Percentiles rank a stretch among this genome's conserved stretches.
Conservation (phyloP, 2,113 vertebrate species). For the Pterocles orientalis region DNA sequence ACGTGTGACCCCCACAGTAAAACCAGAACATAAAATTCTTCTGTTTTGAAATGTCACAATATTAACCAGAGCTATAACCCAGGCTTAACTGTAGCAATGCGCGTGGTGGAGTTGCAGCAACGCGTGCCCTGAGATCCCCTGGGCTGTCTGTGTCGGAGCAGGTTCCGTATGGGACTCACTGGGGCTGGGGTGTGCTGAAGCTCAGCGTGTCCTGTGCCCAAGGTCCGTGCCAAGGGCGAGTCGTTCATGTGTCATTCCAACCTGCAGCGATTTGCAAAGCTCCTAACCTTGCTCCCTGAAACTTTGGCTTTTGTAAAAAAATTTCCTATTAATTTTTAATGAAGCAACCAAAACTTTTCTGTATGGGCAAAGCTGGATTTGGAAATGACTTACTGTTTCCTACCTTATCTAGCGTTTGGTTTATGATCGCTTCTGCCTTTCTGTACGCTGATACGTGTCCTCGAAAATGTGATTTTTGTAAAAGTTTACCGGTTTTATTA, state of each 20-base stretch:
- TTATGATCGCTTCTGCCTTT: neutral
- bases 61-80: neutral
- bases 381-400: neutral
- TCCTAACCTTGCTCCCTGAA: neutral
- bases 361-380: neutral
- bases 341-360: neutral
- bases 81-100: neutral
- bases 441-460: neutral
- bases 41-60: neutral
- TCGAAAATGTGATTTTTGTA: slow-evolving; percentile 14
- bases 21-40: neutral
- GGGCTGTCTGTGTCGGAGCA: neutral
- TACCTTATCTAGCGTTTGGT: neutral
- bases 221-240: neutral
- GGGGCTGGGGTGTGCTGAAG: neutral
- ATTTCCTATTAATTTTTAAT: neutral
- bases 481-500: slow-evolving; percentile 42
- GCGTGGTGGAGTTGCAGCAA: neutral
- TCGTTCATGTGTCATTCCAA: accelerated
- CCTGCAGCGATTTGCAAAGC: neutral
- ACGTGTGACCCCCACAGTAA: neutral
- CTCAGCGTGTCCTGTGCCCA: neutral
- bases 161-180: neutral
- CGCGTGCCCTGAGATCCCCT: neutral
- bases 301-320: neutral